Percentiles rank a stretch among this genome's conserved stretches.
These are phyloP conservation scores for Microtus californicus DNA, from an alignment of 2,797 vertebrate species.

Conservation along the genomic window DNA sequence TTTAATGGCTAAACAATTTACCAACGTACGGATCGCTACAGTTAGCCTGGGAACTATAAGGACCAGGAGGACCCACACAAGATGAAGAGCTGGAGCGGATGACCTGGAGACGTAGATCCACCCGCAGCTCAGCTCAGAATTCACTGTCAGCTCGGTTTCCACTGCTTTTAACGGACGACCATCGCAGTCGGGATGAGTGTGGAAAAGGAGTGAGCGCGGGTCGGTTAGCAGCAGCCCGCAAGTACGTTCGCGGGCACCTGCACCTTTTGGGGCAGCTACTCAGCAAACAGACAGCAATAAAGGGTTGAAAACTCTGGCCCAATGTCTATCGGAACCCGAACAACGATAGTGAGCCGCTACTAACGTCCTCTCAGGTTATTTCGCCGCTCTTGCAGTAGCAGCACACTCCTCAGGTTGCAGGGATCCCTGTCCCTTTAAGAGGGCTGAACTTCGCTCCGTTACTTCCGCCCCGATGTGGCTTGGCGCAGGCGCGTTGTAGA, in stretches of 20 bases:
- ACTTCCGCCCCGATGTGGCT: slow-evolving; percentile 61
- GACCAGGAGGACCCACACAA: too few relatives aligned
- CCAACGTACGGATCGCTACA: background rate
- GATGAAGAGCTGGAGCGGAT: background rate
- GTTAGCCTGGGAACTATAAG: background rate
- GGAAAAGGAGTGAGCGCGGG: background rate
- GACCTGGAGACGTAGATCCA: background rate
- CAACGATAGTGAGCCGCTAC: background rate
- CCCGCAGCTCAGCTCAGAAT: background rate
- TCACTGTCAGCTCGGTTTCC: background rate
- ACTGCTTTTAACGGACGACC: background rate
- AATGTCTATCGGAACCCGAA: background rate
- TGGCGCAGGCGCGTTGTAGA: background rate
- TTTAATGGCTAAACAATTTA: background rate
- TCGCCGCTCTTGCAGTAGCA: rapidly evolving
- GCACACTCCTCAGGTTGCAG: rapidly evolving
- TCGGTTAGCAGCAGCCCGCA: background rate
- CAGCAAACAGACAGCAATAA: background rate
- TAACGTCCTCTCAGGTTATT: background rate
- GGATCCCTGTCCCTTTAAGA: slow-evolving; percentile 66
- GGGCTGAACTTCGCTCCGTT: background rate
- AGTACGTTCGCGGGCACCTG: background rate
- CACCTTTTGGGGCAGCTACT: background rate
- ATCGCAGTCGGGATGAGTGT: background rate
- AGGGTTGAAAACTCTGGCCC: background rate